Base-by-base conservation (phyloP, 2,888 invertebrate species). In the Hypsopygia costalis region DNA sequence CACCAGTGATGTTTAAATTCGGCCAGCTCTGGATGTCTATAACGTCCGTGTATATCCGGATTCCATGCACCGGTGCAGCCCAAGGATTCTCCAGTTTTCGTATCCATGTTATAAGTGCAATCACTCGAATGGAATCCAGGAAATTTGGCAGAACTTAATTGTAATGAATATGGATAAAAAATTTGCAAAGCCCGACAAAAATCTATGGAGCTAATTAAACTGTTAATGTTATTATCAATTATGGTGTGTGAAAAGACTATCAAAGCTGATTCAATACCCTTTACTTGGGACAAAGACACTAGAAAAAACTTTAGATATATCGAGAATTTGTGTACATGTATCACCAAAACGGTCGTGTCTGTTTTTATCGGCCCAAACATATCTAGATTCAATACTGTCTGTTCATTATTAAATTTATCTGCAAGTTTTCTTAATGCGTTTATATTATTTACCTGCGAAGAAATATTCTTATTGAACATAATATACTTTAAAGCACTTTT, bases 161-260 rank as follows among this genome's bases (percentile, higher is more conserved):
- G 73, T 25, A 67, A 22, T 1, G 78, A 77, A 60, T 64, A 64
- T 1, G 80, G 78, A 50, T 70, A 80, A 51, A 62, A 79, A 31
- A 80, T 64, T 62, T 81, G 79, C 39, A 76, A 41, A 11, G 73
- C 70, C 28, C 70, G 62, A 48, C 72, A 67, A 49, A 74, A 79
- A 41, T 77, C 66, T 46, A 80, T 70, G n/a, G 44, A 47, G 34
- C 44, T 47, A 42, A 80, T 61, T 16, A 71, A 43, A 22, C 40
- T 47, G 35, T 71, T 69, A 8, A 70, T 32, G 4, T 16, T 16
- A 3, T 16, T 4, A 16, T 16, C 16, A 16, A 16, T 3, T 2
- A 16, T 3, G 16, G 16, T 3, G 4, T 16, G 16, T 16, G 16
- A 16, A 16, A 16, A 16, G 2, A 16, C 16, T 16, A 16, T 16